Conservation (phyloP, 1,140 invertebrate species). For the Drosophila aff. region DNA sequence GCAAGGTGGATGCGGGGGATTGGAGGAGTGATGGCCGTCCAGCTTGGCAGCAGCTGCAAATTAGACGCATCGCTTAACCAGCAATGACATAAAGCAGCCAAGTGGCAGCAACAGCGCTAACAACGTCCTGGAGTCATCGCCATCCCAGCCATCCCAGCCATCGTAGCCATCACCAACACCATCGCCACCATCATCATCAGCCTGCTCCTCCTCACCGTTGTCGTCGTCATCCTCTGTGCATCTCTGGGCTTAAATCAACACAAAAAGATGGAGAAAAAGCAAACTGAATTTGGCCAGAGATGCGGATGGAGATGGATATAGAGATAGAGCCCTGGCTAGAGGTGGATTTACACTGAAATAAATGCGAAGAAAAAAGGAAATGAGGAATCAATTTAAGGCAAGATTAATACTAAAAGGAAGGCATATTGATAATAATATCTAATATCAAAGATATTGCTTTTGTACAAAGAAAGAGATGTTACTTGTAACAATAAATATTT, state of each 20-base stretch:
- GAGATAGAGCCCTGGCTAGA: background rate
- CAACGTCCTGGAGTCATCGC: slow-evolving; percentile 43
- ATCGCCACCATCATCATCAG: background rate
- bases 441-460: too few relatives aligned
- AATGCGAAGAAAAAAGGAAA: background rate
- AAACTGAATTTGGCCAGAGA: slow-evolving; percentile 21
- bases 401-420: background rate
- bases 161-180: background rate
- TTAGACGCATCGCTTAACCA: slow-evolving; percentile 81
- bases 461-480: too few relatives aligned
- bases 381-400: background rate
- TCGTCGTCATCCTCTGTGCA: slow-evolving; percentile 3
- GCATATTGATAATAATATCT: background rate
- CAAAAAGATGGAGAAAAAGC: slow-evolving; percentile 20
- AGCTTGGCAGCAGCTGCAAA: slow-evolving; percentile 71
- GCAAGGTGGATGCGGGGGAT: background rate
- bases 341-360: background rate
- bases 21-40: slow-evolving; percentile 8
- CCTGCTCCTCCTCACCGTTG: background rate
- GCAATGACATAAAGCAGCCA: slow-evolving; percentile 79
- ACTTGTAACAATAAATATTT: too few relatives aligned
- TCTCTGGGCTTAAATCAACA: slow-evolving; percentile 32
- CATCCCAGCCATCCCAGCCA: slow-evolving; percentile 2
- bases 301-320: background rate
- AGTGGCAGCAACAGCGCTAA: slow-evolving; percentile 57